Base-by-base conservation (phyloP, 2,888 invertebrate genomes). In the Luperina testacea region DNA sequence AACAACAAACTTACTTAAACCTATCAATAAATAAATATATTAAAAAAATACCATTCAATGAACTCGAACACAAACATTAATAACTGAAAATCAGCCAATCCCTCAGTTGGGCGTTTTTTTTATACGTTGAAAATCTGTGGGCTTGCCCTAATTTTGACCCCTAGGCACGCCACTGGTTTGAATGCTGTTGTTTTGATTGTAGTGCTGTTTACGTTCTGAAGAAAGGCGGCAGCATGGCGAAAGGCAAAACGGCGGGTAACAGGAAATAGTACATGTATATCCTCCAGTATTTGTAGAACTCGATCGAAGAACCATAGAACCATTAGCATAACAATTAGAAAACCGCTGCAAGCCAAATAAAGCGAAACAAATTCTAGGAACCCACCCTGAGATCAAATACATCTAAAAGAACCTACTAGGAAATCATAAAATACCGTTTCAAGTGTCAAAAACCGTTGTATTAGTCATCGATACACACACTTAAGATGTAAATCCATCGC, bases 401-500 rank as follows among this genome's bases (percentile, higher is more conserved):
- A 24, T 61, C 53, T 15, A 38, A 51, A 38, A 78, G 4, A 48
- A 82, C 17, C 20, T 64, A 69, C 72, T 45, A 48, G 72, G 72
- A 86, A 70, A 63, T 63, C 15, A 86, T 77, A 80, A 86, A 82
- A 83, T 69, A 78, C 80, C 71, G 76, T 64, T 79, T 76, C 53
- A 48, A 67, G 51, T 68, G 65, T 75, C 81, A 76, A 80, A 81
- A 84, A 84, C 82, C 71, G 77, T 78, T 72, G 59, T 80, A 70
- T 83, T 70, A 81, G 72, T 83, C 82, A 84, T 87, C 83, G 82
- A 83, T 81, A 81, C 74, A 77, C 75, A 72, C 79, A 72, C 80
- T 86, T 86, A 75, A 82, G 85, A 88, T 87, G 87, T 88, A 90
- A 86, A 89, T 87, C 83, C 77, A 73, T 83, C 64, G 84, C 87